Base-by-base conservation (phyloP, 2,888 invertebrate genomes). In the Pandemis heparana region DNA sequence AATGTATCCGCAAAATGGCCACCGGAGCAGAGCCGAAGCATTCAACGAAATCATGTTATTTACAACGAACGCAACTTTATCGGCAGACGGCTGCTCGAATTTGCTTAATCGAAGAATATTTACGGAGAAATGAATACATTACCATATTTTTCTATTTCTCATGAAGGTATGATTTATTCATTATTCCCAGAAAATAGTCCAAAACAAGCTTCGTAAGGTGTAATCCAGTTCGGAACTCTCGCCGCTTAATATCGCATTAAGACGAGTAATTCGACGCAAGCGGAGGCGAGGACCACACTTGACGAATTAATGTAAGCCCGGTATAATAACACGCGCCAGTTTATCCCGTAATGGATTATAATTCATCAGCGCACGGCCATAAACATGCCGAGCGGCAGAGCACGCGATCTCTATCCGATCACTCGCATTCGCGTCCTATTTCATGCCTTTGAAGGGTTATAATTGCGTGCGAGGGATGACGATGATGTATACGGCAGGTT, bases 261-360 rank as follows among this genome's bases (percentile, higher is more conserved):
- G 68, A 73, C 56, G 48, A 67, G 61, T 67, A 38, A 73, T 61
- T 73, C 56, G 23, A 65, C n/a, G 62, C 56, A 43, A 74, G 81
- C 78, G 74, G 81, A 80, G 79, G 83, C 81, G 77, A 76, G 80
- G 88, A 86, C 87, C 88, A 86, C 89, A 89, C 89, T 85, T 85
- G 87, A 87, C 82, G 86, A 84, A 85, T 82, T 85, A 85, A 83
- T 85, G 83, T 82, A 78, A 80, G 79, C 83, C 77, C 41, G 81
- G 83, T 84, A 85, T 86, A 84, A 85, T 83, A 85, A 80, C 79
- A 75, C 73, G 62, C 75, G 78, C 78, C 82, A 77, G 82, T 82
- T 82, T 84, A 81, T 83, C 78, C 80, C 75, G 80, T 82, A 82
- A 83, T 83, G 83, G 82, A 85, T 83, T 82, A 83, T 83, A 81